Conservation (phyloP, 2,797 vertebrate genomes). For the Astyanax mexicanus region DNA sequence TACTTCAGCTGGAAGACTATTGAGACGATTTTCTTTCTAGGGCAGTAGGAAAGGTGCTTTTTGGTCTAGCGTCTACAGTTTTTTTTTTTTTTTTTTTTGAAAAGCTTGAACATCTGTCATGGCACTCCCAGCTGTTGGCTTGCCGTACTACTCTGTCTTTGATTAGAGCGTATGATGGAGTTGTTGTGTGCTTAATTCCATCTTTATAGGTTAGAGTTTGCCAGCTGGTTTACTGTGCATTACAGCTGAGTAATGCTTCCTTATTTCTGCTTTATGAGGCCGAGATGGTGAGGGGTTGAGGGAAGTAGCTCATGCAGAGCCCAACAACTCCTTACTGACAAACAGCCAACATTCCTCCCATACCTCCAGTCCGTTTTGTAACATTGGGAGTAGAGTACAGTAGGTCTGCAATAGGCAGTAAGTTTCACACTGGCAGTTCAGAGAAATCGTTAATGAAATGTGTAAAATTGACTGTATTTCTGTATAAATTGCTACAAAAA, state of each 20-base stretch:
- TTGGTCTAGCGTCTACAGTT: no score
- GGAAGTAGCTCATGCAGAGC: slow-evolving; percentile 8
- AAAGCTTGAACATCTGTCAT: slow-evolving; percentile 28
- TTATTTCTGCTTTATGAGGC: slow-evolving; percentile 31
- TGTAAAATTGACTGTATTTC: not conserved
- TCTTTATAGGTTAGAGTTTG: slow-evolving; percentile 38
- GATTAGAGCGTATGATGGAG: slow-evolving; percentile 7
- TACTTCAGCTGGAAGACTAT: slow-evolving; percentile 42
- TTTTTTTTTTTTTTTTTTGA: slow-evolving; percentile 18
- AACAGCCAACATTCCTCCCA: slow-evolving; percentile 75
- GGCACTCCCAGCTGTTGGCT: slow-evolving; percentile 36
- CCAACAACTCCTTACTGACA: slow-evolving; percentile 62
- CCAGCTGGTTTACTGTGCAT: slow-evolving; percentile 45
- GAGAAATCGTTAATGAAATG: not conserved
- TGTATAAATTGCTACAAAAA: not conserved
- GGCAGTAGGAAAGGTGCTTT: slow-evolving; percentile 39
- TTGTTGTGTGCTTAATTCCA: slow-evolving; percentile 22
- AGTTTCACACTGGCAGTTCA: not conserved
- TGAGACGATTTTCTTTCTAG: slow-evolving; percentile 52
- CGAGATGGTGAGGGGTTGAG: slow-evolving; percentile 22
- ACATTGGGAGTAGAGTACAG: slow-evolving; percentile 32
- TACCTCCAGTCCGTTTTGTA: slow-evolving; percentile 69
- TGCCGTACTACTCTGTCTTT: slow-evolving; percentile 18
- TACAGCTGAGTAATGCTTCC: slow-evolving; percentile 33
- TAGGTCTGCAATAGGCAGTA: not conserved